Base-by-base conservation (phyloP, 2,113 vertebrate species). In the Cichladusa arquata region DNA sequence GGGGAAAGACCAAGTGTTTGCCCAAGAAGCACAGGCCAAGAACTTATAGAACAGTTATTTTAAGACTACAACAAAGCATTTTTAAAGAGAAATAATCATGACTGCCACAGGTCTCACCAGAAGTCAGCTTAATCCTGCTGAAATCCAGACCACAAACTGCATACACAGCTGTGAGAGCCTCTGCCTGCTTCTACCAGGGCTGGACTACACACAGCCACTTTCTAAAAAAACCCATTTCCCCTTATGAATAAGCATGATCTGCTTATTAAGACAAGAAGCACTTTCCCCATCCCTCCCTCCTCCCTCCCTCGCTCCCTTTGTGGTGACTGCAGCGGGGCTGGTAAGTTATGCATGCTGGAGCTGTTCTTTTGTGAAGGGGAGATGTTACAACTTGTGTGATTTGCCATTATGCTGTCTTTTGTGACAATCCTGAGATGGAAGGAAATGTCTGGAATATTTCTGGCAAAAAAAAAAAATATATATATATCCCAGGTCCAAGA, bases 281-380 rank as follows among this genome's bases (percentile, higher is more conserved):
- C 67, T 92, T 78, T 90, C 64, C 87, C 47, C 50, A 0, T 67
- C 56, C 71, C 64, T 79, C 83, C 58, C 36, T 84, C 60, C 90
- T 93, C 83, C 48, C 38, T 76, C 67, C 73, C 76, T 85, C 51
- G 31, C 61, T 89, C 51, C 48, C 88, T 95, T 95, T 92, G 96
- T 88, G 87, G 94, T 47, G 87, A 72, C 83, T 67, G 94, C 88
- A 81, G 88, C 66, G 13, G 88, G 81, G 87, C 89, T 91, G 93
- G 91, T 88, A 91, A 96, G 92, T 92, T 95, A 95, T 94, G 92
- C 92, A 94, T 89, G 93, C 94, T 92, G 93, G 94, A 96, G 88
- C 90, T 93, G 92, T 90, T 96, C 96, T 96, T 97, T 95, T 95
- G 94, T 96, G 90, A 94, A 78, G 73, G 91, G 86, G 90, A 95